These are phyloP conservation scores for Tachypleus tridentatus DNA, from an alignment of 1,140 invertebrate species.

Conservation along the genomic window DNA sequence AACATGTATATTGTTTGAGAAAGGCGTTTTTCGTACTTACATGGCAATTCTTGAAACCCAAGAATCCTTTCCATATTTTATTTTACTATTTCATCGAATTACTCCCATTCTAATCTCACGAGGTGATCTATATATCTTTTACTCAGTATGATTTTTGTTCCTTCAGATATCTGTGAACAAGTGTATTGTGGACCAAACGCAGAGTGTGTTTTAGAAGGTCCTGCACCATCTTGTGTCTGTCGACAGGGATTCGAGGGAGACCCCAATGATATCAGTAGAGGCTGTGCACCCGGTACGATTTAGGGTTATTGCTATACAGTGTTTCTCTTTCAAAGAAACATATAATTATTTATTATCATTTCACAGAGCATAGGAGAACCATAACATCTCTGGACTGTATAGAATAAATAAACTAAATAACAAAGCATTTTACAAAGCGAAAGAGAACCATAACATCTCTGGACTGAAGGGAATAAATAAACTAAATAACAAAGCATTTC, in stretches of 20 bases:
- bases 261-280: slow-evolving; percentile 29
- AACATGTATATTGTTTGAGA: too few species aligned
- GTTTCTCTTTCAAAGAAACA: too few species aligned
- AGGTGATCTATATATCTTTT: neutral
- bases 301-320: too few species aligned
- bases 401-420: too few species aligned
- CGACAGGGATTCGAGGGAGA: slow-evolving; percentile 31
- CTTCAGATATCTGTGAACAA: slow-evolving; percentile 22
- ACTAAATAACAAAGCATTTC: too few species aligned
- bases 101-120: neutral
- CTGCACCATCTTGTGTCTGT: slow-evolving; percentile 30
- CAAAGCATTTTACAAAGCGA: too few species aligned
- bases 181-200: slow-evolving; percentile 27
- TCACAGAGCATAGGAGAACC: too few species aligned
- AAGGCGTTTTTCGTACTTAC: neutral
- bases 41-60: neutral
- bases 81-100: neutral
- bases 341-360: too few species aligned
- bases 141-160: neutral
- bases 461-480: too few species aligned
- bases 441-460: too few species aligned
- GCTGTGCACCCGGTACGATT: slow-evolving; percentile 20
- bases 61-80: neutral
- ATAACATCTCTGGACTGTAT: too few species aligned
- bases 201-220: slow-evolving; percentile 20